These are phyloP conservation scores for Cheilinus undulatus DNA, from an alignment of 2,113 vertebrate genomes.

Conservation along the genomic window DNA sequence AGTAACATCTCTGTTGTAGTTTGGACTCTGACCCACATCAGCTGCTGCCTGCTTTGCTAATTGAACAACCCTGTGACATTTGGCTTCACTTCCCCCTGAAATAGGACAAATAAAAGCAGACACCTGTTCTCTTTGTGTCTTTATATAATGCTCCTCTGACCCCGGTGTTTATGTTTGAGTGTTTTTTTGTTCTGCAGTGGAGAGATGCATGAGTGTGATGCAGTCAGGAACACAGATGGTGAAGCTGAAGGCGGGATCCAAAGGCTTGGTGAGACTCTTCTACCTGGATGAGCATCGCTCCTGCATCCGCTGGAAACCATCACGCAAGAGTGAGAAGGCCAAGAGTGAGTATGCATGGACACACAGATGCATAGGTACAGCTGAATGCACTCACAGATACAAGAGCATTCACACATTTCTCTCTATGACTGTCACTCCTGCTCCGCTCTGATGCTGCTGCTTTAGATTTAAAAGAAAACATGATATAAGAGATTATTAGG, in stretches of 20 bases:
- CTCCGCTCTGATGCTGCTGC: too few relatives aligned
- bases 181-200: slow-evolving; percentile 85
- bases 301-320: slow-evolving; percentile 96
- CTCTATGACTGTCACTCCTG: too few relatives aligned
- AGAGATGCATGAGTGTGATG: slow-evolving; percentile 99
- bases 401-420: too few relatives aligned
- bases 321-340: slow-evolving; percentile 97
- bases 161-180: slow-evolving; percentile 26
- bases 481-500: too few relatives aligned
- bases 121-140: slow-evolving; percentile 64
- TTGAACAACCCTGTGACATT: slow-evolving; percentile 42
- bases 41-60: slow-evolving; percentile 49
- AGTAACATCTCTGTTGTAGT: slow-evolving; percentile 65
- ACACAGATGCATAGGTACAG: not conserved
- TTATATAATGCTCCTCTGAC: slow-evolving; percentile 45
- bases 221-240: slow-evolving; percentile 99
- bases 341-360: slow-evolving; percentile 88
- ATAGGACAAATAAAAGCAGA: slow-evolving; percentile 32
- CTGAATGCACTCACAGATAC: too few relatives aligned
- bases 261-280: slow-evolving; percentile 95
- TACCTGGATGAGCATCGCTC: slow-evolving; percentile 98
- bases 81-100: slow-evolving; percentile 50
- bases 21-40: slow-evolving; percentile 61
- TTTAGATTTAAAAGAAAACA: too few relatives aligned
- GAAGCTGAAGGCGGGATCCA: slow-evolving; percentile 96